Evolutionary conservation across 92 coral and sea anemone genomes (phyloP).

Genomic region (Actinostola sp.): DNA sequence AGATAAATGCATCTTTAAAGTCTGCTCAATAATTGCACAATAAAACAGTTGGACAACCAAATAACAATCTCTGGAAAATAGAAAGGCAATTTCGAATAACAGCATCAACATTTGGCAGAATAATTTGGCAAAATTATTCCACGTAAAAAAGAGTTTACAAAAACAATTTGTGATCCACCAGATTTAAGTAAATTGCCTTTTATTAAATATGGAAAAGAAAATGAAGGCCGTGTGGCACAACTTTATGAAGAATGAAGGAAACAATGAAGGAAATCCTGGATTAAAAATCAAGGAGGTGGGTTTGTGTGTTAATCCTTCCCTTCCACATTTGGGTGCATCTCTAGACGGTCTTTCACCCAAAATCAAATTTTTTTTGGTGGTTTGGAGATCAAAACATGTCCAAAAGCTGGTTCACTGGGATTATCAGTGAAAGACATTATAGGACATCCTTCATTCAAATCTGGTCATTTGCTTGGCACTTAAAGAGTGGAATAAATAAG

Average conservation of each 20-base stretch:
- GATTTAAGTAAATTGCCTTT: slow-evolving; percentile 37
- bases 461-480: not conserved
- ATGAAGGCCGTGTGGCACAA: slow-evolving; percentile 35
- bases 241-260: slow-evolving; percentile 29
- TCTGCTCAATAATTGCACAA: slow-evolving; percentile 35
- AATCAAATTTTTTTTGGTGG: slow-evolving; percentile 44
- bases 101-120: slow-evolving; percentile 43
- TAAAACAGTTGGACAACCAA: slow-evolving; percentile 38
- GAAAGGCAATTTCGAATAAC: slow-evolving; percentile 40
- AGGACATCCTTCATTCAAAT: slow-evolving; percentile 17
- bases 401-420: too few relatives aligned
- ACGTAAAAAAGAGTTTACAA: slow-evolving; percentile 15
- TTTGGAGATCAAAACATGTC: slow-evolving; percentile 40
- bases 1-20: slow-evolving; percentile 24
- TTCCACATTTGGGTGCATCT: slow-evolving; percentile 52
- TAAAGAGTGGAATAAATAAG: not conserved
- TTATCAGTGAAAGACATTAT: slow-evolving; percentile 13
- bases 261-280: slow-evolving; percentile 34
- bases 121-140: slow-evolving; percentile 36
- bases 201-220: slow-evolving; percentile 38
- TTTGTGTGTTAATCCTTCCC: slow-evolving; percentile 49
- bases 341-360: slow-evolving; percentile 39
- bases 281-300: slow-evolving; percentile 17
- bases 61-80: slow-evolving; percentile 39
- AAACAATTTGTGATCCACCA: slow-evolving; percentile 30